phyloP scores from a whole-genome alignment of 2,797 vertebrate species.

The Pseudochirops cupreus region DNA sequence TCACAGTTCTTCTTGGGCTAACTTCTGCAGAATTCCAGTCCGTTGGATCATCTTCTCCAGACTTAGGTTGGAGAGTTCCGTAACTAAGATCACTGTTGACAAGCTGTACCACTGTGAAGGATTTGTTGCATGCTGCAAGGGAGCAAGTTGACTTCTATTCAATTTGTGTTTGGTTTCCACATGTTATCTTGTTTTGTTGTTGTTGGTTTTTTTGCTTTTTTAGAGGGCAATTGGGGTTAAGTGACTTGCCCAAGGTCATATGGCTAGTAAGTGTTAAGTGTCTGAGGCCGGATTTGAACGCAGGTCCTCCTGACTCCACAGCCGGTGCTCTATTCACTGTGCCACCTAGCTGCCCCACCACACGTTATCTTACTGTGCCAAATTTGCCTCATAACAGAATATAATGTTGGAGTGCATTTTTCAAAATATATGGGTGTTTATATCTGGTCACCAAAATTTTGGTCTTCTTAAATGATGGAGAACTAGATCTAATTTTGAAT shows the following conservation, averaged over 20 bases:
- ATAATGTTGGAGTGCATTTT: constrained; percentile 43
- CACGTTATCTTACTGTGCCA: constrained; percentile 57
- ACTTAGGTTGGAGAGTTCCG: neutral
- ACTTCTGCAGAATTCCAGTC: neutral
- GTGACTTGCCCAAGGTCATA: too few species aligned
- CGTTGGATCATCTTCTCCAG: constrained; percentile 20
- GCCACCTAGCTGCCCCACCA: too few species aligned
- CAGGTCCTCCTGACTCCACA: too few species aligned
- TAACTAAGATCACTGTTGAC: neutral
- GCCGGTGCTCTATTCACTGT: too few species aligned
- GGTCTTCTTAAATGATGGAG: constrained; percentile 12
- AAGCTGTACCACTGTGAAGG: neutral
- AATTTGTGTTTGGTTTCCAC: neutral
- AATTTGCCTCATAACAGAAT: constrained; percentile 37
- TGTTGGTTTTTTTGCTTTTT: too few species aligned
- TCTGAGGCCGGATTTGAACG: too few species aligned
- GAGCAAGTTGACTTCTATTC: neutral
- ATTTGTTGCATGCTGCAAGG: neutral
- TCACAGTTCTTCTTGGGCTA: neutral
- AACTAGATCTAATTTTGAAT: constrained; percentile 52
- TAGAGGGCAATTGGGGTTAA: too few species aligned
- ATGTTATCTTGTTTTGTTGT: constrained; percentile 6
- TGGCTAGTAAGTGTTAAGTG: too few species aligned
- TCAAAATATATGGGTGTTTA: constrained; percentile 36
- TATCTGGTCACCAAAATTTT: constrained; percentile 40